Conservation (phyloP, 2,888 invertebrate species). For the Macrosiphum euphorbiae region DNA sequence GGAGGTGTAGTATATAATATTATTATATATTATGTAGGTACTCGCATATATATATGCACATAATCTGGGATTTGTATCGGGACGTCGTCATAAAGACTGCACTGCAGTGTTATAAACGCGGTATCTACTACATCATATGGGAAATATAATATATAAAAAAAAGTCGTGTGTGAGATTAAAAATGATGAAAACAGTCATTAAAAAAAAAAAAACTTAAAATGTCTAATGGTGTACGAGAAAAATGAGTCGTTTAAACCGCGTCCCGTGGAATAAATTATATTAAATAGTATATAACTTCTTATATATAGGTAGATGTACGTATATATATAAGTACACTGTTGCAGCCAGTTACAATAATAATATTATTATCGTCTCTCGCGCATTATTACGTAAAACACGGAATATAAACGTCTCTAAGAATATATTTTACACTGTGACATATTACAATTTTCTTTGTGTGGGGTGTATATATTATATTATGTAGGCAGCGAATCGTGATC, state of each 20-base stretch:
- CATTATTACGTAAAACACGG: conserved; percentile 15
- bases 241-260: conserved; percentile 19
- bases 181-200: conserved; percentile 47
- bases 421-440: neutral
- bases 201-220: conserved; percentile 9
- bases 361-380: neutral
- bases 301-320: neutral
- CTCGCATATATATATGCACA: neutral
- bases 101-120: neutral
- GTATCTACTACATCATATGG: neutral
- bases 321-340: neutral
- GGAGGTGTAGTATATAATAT: neutral
- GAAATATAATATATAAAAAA: neutral
- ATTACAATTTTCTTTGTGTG: neutral
- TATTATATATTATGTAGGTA: neutral
- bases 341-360: neutral
- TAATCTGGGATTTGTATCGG: conserved; percentile 44
- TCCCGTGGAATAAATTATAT: neutral
- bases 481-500: neutral
- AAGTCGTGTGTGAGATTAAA: conserved; percentile 39
- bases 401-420: neutral
- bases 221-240: neutral
- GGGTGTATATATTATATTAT: neutral
- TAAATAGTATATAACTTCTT: neutral
- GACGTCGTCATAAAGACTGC: neutral